These are phyloP conservation scores for Eumaeus atala DNA, from an alignment of 1,140 invertebrate species.

Conservation along the genomic window DNA sequence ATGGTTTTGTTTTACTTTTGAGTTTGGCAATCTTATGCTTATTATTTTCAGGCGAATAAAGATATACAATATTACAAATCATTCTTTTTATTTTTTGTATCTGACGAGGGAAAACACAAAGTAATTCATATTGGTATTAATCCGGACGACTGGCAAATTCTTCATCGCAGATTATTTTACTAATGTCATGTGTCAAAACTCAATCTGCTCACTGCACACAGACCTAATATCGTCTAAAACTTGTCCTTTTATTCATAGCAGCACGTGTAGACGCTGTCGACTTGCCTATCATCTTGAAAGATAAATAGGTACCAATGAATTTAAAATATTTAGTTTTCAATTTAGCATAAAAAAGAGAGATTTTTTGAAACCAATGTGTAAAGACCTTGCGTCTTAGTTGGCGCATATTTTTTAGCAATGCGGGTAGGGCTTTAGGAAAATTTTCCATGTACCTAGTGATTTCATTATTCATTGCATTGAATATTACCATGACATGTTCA, in stretches of 20 bases:
- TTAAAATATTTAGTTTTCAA: neutral
- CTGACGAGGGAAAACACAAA: too few species aligned
- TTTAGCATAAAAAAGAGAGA: too few species aligned
- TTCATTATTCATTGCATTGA: slow-evolving; percentile 7
- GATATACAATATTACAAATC: too few species aligned
- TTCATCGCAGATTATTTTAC: too few species aligned
- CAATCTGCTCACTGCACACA: slow-evolving; percentile 17
- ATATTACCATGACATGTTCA: slow-evolving; percentile 25
- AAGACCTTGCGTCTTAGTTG: too few species aligned
- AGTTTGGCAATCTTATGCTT: too few species aligned
- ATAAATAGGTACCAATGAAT: slow-evolving; percentile 39
- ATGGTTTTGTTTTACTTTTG: too few species aligned
- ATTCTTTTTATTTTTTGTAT: too few species aligned
- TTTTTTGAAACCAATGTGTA: too few species aligned
- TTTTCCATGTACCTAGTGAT: slow-evolving; percentile 3
- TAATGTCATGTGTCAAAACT: slow-evolving; percentile 16
- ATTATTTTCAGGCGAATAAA: too few species aligned
- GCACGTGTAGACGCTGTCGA: slow-evolving; percentile 66
- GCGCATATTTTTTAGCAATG: neutral
- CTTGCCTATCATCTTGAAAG: slow-evolving; percentile 43
- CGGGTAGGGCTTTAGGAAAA: neutral
- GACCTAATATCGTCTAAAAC: slow-evolving; percentile 20
- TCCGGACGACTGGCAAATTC: too few species aligned
- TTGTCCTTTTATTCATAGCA: slow-evolving; percentile 50
- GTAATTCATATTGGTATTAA: too few species aligned